These are phyloP conservation scores for Calosoma granatense DNA, from an alignment of 1,140 invertebrate species.

Conservation along the genomic window DNA sequence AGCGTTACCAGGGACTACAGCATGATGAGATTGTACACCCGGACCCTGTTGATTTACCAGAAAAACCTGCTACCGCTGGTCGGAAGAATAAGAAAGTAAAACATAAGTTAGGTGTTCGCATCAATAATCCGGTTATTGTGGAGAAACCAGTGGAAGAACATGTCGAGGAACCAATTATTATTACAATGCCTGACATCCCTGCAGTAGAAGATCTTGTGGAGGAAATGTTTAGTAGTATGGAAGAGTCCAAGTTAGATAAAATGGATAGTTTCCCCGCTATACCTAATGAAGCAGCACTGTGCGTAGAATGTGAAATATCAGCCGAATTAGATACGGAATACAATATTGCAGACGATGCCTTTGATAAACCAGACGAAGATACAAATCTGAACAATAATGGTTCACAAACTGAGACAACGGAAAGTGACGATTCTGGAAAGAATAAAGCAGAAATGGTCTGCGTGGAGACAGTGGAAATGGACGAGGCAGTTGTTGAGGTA, in stretches of 20 bases:
- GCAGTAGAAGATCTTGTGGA: background rate
- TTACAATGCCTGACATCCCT: background rate
- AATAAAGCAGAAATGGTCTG: constrained; percentile 14
- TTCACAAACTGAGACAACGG: constrained; percentile 29
- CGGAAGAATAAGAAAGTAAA: background rate
- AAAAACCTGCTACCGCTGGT: background rate
- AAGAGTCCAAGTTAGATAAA: background rate
- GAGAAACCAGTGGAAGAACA: background rate
- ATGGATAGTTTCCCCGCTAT: background rate
- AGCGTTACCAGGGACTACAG: background rate
- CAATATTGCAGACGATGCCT: background rate
- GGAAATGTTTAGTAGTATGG: background rate
- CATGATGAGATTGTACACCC: background rate
- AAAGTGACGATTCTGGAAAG: constrained; percentile 33
- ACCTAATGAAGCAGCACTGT: background rate
- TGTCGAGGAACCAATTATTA: background rate
- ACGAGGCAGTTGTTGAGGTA: constrained; percentile 12
- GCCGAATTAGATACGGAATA: too few relatives aligned
- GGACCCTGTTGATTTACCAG: background rate
- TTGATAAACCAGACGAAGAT: constrained; percentile 30
- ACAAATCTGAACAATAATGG: constrained; percentile 24
- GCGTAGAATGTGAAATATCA: background rate
- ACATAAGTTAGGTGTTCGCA: background rate
- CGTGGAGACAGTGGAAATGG: constrained; percentile 20
- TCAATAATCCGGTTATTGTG: background rate